These are phyloP conservation scores for Phrynocephalus versicolor DNA, from an alignment of 2,113 vertebrate genomes.

Conservation along the genomic window DNA sequence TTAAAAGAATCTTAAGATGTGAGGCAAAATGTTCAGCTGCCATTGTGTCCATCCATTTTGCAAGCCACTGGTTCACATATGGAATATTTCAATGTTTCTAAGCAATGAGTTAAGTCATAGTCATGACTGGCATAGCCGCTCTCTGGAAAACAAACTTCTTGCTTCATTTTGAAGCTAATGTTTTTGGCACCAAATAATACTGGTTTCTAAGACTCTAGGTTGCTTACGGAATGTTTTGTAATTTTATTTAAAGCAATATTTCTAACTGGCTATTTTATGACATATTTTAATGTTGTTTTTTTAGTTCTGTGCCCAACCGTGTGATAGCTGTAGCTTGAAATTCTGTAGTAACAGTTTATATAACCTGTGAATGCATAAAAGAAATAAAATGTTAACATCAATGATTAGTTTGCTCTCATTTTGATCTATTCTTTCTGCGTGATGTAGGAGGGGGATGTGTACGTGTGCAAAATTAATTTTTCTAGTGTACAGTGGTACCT, in stretches of 20 bases:
- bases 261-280: background rate
- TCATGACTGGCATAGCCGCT: too few species aligned
- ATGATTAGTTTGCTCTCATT: background rate
- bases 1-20: background rate
- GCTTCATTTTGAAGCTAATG: too few species aligned
- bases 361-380: background rate
- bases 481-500: too few species aligned
- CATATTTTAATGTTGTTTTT: too few species aligned
- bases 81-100: too few species aligned
- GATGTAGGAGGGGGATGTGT: background rate
- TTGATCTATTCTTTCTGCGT: background rate
- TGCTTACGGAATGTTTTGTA: background rate
- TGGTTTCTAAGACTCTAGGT: background rate
- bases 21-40: background rate
- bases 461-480: background rate
- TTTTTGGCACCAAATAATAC: too few species aligned
- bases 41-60: background rate
- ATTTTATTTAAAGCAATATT: background rate
- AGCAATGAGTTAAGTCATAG: too few species aligned
- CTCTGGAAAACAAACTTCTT: too few species aligned
- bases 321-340: background rate
- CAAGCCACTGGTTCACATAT: background rate
- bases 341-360: too few species aligned
- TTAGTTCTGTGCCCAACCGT: background rate
- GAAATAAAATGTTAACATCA: background rate